Evolutionary conservation across 2,888 invertebrate genomes (phyloP), one percentile per base, ranked within the genome.

Genomic region (Brachynemurus nebulosus): DNA sequence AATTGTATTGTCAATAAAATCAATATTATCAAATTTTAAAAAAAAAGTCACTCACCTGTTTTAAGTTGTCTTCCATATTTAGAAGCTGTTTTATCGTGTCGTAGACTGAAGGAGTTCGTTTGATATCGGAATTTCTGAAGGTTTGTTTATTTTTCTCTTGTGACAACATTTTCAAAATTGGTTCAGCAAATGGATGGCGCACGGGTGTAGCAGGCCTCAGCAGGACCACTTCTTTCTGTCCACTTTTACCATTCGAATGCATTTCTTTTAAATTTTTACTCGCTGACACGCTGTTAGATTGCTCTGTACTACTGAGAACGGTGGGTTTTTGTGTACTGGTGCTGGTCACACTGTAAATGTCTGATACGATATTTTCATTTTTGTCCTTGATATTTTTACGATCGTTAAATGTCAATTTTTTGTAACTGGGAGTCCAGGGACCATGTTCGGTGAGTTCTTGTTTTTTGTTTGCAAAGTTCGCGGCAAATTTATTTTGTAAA

Each of bases 171-270:
- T 72, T 65, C 47, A 72, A 57, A 35, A 75, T 66, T 7, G 71
- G 69, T 40, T 67, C 63, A 48, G 71, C 69, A 55, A 72, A 73
- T 27, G 70, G 66, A 51, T 66, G 66, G 45, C 68, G 60, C 1
- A 66, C 64, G 34, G 72, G 72, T 19, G 71, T 69, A 3, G 71
- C 69, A 4, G 78, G 78, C 48, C 77, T 65, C 45, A 75, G 70
- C 54, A 79, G 61, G 9, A 76, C 74, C 39, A 76, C 69, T 60
- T 80, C 80, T 52, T 78, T 76, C 54, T 80, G 76, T 1, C 78
- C 78, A 17, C 53, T 53, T 23, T 56, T 54, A 17, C 49, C 47
- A 18, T 58, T 55, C 2, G 27, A 11, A 38, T 27, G 25, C 19
- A n/a, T n/a, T 16, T 54, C 56, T 7, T 52, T 49, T 5, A 54